Evolutionary conservation across 2,797 vertebrate genomes (phyloP).

Genomic region (Ciconia nigra): DNA sequence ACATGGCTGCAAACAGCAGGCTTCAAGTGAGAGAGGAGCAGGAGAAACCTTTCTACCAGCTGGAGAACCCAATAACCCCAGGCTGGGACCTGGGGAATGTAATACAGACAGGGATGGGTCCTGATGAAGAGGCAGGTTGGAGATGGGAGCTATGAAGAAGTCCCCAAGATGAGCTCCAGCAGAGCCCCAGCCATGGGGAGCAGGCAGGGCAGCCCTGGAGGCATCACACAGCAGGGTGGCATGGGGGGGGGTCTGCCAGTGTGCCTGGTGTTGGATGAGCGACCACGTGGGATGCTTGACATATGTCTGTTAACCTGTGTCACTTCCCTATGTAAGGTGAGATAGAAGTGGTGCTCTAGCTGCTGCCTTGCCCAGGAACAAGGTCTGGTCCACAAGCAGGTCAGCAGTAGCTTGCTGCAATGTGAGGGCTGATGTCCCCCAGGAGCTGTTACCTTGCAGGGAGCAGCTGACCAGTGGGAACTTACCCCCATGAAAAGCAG

Average conservation of each 20-base stretch:
- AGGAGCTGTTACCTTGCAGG: neutral
- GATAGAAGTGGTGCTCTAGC: neutral
- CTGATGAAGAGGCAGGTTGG: neutral
- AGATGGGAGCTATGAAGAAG: neutral
- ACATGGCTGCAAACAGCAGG: neutral
- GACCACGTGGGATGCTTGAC: no score
- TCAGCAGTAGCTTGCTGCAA: neutral
- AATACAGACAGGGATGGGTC: neutral
- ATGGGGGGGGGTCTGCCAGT: rapidly evolving
- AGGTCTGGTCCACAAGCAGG: neutral
- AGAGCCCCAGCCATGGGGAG: neutral
- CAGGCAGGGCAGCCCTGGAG: neutral
- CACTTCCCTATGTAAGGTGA: neutral
- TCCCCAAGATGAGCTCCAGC: neutral
- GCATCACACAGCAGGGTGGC: neutral
- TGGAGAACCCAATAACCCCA: neutral
- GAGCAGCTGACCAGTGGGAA: neutral
- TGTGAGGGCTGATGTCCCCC: neutral
- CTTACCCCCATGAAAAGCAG: rapidly evolving
- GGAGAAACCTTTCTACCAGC: neutral
- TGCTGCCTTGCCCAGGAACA: neutral
- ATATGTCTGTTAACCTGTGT: rapidly evolving
- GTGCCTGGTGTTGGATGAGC: neutral
- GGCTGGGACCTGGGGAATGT: neutral
- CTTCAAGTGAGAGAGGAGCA: neutral